Conservation (phyloP, 2,888 invertebrate genomes). For the Stenchaetothrips biformis region DNA sequence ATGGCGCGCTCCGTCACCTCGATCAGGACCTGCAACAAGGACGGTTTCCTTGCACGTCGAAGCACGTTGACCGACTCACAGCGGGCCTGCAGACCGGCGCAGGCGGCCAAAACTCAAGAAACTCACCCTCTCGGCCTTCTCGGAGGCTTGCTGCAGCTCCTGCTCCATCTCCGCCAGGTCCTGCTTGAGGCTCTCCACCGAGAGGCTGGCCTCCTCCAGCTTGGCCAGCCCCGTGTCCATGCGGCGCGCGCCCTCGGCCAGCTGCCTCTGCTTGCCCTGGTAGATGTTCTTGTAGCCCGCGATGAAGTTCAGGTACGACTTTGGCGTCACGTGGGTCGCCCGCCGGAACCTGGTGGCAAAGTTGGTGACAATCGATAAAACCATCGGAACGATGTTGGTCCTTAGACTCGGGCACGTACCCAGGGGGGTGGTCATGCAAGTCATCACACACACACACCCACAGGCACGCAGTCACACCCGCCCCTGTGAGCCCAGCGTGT, state of each 20-base stretch:
- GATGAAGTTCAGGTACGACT: conserved; percentile 93
- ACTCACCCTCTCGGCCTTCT: conserved; percentile 78
- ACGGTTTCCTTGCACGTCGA: too few species aligned
- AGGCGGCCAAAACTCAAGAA: not conserved
- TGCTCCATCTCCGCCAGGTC: conserved; percentile 92
- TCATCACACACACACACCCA: too few species aligned
- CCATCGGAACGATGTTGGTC: too few species aligned
- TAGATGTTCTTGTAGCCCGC: conserved; percentile 94
- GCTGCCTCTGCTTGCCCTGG: conserved; percentile 77
- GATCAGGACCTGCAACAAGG: conserved; percentile 50
- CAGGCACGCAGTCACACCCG: too few species aligned
- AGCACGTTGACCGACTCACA: too few species aligned
- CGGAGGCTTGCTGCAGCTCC: conserved; percentile 86
- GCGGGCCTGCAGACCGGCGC: too few species aligned
- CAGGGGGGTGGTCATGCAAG: too few species aligned
- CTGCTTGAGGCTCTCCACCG: conserved; percentile 84
- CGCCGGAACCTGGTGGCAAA: conserved; percentile 64
- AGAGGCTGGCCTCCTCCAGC: conserved; percentile 89
- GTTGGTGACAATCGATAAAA: too few species aligned
- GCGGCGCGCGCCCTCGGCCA: conserved; percentile 82
- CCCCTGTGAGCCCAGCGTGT: too few species aligned
- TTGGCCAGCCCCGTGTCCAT: conserved; percentile 96
- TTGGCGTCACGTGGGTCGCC: conserved; percentile 94
- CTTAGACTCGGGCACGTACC: too few species aligned
- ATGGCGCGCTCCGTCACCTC: conserved; percentile 91